phyloP scores from a whole-genome alignment of 2,888 invertebrate species.

The Acrocera orbiculus region DNA sequence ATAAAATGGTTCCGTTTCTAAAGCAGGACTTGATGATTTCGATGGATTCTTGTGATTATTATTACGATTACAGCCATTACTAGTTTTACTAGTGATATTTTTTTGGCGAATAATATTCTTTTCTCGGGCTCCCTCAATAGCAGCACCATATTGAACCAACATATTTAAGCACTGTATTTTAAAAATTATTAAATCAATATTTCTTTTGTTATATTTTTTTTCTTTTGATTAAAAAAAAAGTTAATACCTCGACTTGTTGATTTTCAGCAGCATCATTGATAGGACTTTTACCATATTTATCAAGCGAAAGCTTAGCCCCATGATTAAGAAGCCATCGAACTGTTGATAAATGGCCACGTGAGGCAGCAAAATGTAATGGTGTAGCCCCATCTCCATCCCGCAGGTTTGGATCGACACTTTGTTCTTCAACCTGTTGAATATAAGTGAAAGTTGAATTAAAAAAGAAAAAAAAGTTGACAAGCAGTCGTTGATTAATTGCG shows the following conservation, averaged over 20 bases:
- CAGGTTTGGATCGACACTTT: conserved; percentile 67
- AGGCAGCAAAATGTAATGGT: conserved; percentile 76
- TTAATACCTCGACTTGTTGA: conserved; percentile 63
- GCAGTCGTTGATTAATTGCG: too few species aligned
- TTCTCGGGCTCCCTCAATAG: conserved; percentile 38
- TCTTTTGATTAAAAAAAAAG: conserved; percentile 3
- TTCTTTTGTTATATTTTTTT: background rate
- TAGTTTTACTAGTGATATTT: conserved; percentile 17
- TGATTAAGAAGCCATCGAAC: conserved; percentile 70
- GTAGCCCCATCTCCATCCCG: conserved; percentile 79
- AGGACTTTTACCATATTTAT: conserved; percentile 77
- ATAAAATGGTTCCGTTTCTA: conserved; percentile 50
- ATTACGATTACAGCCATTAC: conserved; percentile 17
- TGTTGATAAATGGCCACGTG: conserved; percentile 62
- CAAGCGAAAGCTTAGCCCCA: conserved; percentile 62
- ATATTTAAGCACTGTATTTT: conserved; percentile 55
- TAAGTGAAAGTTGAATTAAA: too few species aligned
- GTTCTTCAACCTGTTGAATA: conserved; percentile 50
- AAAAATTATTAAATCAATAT: conserved; percentile 5
- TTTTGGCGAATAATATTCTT: conserved; percentile 20
- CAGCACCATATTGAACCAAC: conserved; percentile 62
- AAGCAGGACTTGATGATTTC: conserved; percentile 29
- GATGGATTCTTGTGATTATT: conserved; percentile 21
- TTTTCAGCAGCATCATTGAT: conserved; percentile 84
- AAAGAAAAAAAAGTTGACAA: conserved; percentile 3